These are phyloP conservation scores for Paradisaea rubra DNA, from an alignment of 2,113 vertebrate species.

Conservation along the genomic window DNA sequence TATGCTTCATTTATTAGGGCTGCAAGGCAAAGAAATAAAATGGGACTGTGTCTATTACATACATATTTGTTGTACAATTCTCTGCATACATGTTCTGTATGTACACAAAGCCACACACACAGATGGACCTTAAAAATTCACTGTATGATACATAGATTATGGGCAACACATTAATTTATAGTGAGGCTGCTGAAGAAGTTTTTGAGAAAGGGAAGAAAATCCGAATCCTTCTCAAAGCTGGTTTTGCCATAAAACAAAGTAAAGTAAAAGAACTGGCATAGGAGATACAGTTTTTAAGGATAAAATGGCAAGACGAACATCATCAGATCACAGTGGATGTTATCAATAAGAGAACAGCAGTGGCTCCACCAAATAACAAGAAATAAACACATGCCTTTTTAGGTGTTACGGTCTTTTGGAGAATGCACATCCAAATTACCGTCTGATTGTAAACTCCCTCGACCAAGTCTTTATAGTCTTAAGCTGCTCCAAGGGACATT, in stretches of 20 bases:
- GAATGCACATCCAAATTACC: neutral
- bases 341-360: neutral
- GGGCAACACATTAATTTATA: neutral
- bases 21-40: neutral
- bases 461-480: neutral
- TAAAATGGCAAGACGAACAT: neutral
- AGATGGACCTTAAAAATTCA: neutral
- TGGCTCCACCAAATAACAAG: neutral
- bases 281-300: neutral
- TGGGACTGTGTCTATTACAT: neutral
- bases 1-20: neutral
- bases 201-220: neutral
- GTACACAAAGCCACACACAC: neutral
- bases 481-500: neutral
- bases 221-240: neutral
- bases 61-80: neutral
- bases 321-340: neutral
- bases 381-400: neutral
- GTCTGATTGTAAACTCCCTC: neutral
- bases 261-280: accelerated
- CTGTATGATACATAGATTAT: accelerated
- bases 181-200: neutral
- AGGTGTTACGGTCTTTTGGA: neutral
- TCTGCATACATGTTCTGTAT: neutral
- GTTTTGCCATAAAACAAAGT: neutral